These are phyloP conservation scores for Epicauta chinensis DNA, from an alignment of 1,140 invertebrate species.

Conservation along the genomic window DNA sequence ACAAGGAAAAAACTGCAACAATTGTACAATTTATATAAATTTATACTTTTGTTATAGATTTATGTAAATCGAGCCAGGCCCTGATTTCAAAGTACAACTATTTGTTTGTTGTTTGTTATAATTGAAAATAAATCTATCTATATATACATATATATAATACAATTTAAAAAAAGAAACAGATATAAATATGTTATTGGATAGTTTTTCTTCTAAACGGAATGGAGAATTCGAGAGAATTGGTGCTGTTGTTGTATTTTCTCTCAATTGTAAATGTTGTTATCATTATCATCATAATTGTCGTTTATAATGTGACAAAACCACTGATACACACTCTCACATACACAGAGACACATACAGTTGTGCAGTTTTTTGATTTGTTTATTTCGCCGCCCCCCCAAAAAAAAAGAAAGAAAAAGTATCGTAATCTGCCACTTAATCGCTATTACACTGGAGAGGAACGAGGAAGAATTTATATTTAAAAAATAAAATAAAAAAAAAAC, in stretches of 20 bases:
- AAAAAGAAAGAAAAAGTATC: slow-evolving; percentile 24
- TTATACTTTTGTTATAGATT: not conserved
- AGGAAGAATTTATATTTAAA: slow-evolving; percentile 35
- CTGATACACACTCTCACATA: too few species aligned
- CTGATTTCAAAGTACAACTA: slow-evolving; percentile 44
- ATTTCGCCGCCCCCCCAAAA: not conserved
- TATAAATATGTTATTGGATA: slow-evolving; percentile 4
- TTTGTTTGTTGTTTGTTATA: slow-evolving; percentile 40
- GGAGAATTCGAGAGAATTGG: too few species aligned
- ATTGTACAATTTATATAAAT: not conserved
- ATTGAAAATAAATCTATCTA: not conserved
- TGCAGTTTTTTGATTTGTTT: slow-evolving; percentile 33
- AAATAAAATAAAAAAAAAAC: slow-evolving; percentile 22
- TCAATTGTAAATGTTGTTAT: too few species aligned
- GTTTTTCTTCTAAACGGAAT: slow-evolving; percentile 1
- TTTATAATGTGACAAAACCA: too few species aligned
- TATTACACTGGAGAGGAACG: too few species aligned
- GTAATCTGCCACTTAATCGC: slow-evolving; percentile 39
- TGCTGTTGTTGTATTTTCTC: too few species aligned
- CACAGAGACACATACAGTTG: slow-evolving; percentile 27
- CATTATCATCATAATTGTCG: too few species aligned
- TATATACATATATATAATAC: slow-evolving; percentile 2
- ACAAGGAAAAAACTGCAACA: not conserved
- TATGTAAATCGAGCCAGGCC: slow-evolving; percentile 33
- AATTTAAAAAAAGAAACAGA: slow-evolving; percentile 7